These are phyloP conservation scores for Ectemnius lituratus DNA, from an alignment of 2,888 invertebrate species.

Conservation along the genomic window DNA sequence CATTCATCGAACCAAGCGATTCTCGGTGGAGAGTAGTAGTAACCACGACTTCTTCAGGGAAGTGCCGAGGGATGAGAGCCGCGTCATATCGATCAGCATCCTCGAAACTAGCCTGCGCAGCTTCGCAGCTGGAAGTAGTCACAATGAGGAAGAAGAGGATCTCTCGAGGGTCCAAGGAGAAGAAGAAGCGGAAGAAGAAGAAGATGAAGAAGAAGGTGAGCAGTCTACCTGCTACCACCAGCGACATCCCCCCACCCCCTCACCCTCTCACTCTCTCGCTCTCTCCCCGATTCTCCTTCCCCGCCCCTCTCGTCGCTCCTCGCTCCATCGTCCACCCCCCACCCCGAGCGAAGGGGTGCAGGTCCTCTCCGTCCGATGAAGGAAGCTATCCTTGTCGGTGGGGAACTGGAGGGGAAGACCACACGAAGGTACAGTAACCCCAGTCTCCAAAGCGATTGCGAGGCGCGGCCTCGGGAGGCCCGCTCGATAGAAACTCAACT, in stretches of 20 bases:
- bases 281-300: constrained; percentile 17
- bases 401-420: constrained; percentile 38
- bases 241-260: constrained; percentile 1
- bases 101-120: constrained; percentile 44
- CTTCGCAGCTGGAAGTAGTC: constrained; percentile 45
- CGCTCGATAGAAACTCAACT: constrained; percentile 74
- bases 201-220: constrained; percentile 55
- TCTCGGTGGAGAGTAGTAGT: not conserved
- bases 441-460: constrained; percentile 53
- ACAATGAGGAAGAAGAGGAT: constrained; percentile 38
- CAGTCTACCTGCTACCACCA: constrained; percentile 47
- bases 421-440: constrained; percentile 57
- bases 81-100: constrained; percentile 58
- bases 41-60: constrained; percentile 5
- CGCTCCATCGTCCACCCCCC: constrained; percentile 17
- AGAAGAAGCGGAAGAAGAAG: constrained; percentile 34
- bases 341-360: not conserved
- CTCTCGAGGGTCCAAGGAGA: not conserved
- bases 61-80: constrained; percentile 38
- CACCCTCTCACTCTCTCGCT: constrained; percentile 5
- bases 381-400: too few relatives aligned
- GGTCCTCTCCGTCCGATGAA: too few relatives aligned
- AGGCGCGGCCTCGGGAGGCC: constrained; percentile 75
- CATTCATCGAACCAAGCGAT: not conserved
- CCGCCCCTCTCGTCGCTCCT: constrained; percentile 6